Percentiles rank a stretch among this genome's conserved stretches.
These are phyloP conservation scores for Drosophila nr. perissopoda DNA, from an alignment of 2,888 invertebrate genomes.

Conservation along the genomic window DNA sequence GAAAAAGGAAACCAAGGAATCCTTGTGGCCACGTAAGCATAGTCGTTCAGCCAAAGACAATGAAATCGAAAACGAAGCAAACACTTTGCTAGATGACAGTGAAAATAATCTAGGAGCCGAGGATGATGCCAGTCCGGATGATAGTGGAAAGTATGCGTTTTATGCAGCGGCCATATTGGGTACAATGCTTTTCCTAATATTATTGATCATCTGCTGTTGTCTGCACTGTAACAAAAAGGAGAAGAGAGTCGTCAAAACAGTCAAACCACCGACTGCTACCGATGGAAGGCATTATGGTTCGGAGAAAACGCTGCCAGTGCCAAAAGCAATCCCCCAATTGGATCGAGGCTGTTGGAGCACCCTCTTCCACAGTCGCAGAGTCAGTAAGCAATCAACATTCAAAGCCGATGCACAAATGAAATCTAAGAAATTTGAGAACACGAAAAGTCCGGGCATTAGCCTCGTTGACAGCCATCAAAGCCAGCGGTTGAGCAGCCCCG, in stretches of 20 bases:
- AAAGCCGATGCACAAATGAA: neutral
- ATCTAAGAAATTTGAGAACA: neutral
- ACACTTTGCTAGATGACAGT: neutral
- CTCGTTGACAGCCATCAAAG: neutral
- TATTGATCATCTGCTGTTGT: conserved; percentile 58
- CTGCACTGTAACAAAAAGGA: conserved; percentile 19
- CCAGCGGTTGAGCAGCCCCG: neutral
- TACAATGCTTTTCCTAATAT: conserved; percentile 45
- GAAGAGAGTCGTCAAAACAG: neutral
- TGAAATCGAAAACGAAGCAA: neutral
- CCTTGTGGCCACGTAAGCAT: conserved; percentile 11
- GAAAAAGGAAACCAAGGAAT: neutral
- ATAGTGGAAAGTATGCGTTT: conserved; percentile 49
- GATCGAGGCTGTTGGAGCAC: conserved; percentile 20
- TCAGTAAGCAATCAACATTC: neutral
- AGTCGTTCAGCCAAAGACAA: conserved; percentile 29
- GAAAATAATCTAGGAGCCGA: neutral
- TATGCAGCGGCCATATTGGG: conserved; percentile 50
- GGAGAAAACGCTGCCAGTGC: conserved; percentile 1
- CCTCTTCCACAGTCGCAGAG: conserved; percentile 28
- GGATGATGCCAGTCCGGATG: conserved; percentile 21
- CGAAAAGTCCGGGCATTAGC: conserved; percentile 15
- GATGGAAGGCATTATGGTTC: neutral
- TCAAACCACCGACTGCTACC: neutral
- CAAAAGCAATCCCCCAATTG: neutral